A percentile compares a stretch with the other conserved stretches of the same genome.
Evolutionary conservation across 2,888 invertebrate species (phyloP).

Genomic region (Lasioglossum calceatum): DNA sequence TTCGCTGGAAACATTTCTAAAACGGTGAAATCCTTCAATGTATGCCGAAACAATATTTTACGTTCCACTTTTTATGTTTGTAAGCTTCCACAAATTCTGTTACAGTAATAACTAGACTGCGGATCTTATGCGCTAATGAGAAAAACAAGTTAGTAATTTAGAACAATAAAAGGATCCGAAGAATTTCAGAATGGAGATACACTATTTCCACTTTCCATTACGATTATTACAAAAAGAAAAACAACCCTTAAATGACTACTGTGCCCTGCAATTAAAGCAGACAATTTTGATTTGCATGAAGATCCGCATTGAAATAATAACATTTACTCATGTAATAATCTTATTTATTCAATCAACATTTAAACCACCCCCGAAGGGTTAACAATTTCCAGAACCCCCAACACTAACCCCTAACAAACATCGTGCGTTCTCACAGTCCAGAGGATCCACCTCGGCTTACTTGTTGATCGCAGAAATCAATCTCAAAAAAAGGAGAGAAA

Average conservation of each 20-base stretch:
- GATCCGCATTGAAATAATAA: background rate
- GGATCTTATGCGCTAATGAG: no score
- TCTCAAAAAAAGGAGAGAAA: background rate
- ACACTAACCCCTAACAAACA: background rate
- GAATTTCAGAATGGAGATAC: no score
- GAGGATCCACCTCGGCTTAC: background rate
- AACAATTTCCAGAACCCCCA: no score
- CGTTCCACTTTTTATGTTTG: background rate
- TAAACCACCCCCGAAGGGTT: no score
- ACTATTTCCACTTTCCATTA: no score
- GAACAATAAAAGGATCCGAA: no score
- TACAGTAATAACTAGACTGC: no score
- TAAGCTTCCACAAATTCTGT: background rate
- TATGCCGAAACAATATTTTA: background rate
- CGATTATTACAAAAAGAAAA: background rate
- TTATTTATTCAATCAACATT: no score
- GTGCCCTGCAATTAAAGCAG: no score
- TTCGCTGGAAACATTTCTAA: background rate
- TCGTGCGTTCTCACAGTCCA: background rate
- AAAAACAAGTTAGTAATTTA: background rate
- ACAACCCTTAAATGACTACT: background rate
- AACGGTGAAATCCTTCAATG: background rate
- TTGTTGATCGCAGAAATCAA: conserved; percentile 12
- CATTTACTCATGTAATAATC: no score
- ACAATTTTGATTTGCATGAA: background rate